Conservation (phyloP, 2,113 vertebrate genomes). For the Phylloscopus trochiloides region DNA sequence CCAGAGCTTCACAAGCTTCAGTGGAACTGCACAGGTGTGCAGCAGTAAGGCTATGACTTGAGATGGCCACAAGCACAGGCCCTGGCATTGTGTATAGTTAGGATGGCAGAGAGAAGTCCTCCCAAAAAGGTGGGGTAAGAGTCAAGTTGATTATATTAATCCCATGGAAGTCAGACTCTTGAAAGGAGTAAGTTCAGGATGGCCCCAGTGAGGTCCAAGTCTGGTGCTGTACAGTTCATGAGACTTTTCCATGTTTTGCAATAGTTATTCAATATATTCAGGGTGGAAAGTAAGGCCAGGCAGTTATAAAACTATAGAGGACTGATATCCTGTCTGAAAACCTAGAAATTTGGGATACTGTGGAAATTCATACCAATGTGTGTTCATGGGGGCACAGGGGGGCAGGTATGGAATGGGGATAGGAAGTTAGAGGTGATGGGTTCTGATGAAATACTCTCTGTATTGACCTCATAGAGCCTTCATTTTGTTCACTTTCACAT, state of each 20-base stretch:
- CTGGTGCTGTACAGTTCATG: neutral
- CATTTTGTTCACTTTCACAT: neutral
- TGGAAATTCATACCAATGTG: neutral
- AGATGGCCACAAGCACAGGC: neutral
- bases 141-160: neutral
- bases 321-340: neutral
- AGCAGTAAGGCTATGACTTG: neutral
- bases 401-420: neutral
- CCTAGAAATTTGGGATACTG: neutral
- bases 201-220: neutral
- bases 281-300: neutral
- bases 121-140: neutral
- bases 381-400: neutral
- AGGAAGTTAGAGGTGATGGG: neutral
- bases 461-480: neutral
- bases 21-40: neutral
- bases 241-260: neutral
- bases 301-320: neutral
- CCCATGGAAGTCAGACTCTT: neutral
- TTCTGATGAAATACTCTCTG: neutral
- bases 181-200: neutral
- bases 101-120: neutral
- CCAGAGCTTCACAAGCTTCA: neutral
- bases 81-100: neutral
- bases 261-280: neutral